A percentile compares a stretch with the other conserved stretches of the same genome.
These are phyloP conservation scores for Epinephelus cyanopodus DNA, from an alignment of 2,113 vertebrate genomes.

Conservation along the genomic window DNA sequence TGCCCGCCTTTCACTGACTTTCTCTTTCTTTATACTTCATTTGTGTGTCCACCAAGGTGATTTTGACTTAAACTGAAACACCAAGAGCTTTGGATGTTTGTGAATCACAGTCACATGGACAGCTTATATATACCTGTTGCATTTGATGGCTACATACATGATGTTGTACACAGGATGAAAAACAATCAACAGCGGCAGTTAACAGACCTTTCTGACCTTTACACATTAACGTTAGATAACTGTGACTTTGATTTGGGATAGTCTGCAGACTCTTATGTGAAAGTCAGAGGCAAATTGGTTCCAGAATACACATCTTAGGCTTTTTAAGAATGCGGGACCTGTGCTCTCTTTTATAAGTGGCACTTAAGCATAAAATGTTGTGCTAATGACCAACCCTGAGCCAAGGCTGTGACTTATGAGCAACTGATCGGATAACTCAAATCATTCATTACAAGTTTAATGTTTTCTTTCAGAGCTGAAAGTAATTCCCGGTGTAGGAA, in stretches of 20 bases:
- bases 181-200: background rate
- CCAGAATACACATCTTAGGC: slow-evolving; percentile 13
- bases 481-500: background rate
- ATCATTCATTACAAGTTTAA: slow-evolving; percentile 28
- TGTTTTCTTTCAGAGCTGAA: slow-evolving; percentile 27
- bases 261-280: slow-evolving; percentile 17
- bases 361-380: slow-evolving; percentile 41
- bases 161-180: background rate
- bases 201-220: background rate
- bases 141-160: background rate
- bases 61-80: background rate
- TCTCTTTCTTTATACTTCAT: too few species aligned
- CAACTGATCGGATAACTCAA: slow-evolving; percentile 6
- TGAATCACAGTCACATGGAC: background rate
- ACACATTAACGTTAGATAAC: slow-evolving; percentile 4
- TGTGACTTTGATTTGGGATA: slow-evolving; percentile 14
- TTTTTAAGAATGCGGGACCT: slow-evolving; percentile 29
- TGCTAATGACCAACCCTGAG: slow-evolving; percentile 31
- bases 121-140: too few species aligned
- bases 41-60: too few species aligned
- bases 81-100: background rate
- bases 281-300: slow-evolving; percentile 30
- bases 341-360: slow-evolving; percentile 37
- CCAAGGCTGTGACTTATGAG: slow-evolving; percentile 58
- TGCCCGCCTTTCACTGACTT: too few species aligned